Base-by-base conservation (phyloP, 2,888 invertebrate species). In the Dexiosoma caninum region DNA sequence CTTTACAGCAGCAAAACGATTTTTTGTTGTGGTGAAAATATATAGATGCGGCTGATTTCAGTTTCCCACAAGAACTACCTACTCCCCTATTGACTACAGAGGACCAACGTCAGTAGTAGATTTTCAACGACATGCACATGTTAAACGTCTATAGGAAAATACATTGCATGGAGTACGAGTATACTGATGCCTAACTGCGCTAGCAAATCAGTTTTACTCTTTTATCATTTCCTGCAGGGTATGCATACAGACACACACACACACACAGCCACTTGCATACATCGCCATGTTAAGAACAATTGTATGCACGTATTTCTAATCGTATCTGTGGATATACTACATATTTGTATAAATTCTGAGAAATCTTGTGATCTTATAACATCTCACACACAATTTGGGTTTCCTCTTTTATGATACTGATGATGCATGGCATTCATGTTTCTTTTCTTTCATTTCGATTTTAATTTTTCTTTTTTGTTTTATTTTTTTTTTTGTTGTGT, bases 281-380 rank as follows among this genome's bases (percentile, higher is more conserved):
- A 27, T 27, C 6, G 4, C 27, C 6, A 27, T 27, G 6, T 27
- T 44, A 23, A 55, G 37, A 60, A 59, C 46, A 60, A 51, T 49
- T 46, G 46, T 74, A 49, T 70, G 19, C 30, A 35, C 21, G 40
- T 64, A 10, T 78, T 71, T 57, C 27, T 40, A 42, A 40, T 53
- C 16, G 46, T 35, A 21, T 85, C 81, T 82, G 69, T 82, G 27
- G 3, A 5, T 27, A 27, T 27, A 27, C 81, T 71, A 76, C n/a
- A 6, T 57, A n/a, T 84, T 77, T 87, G 85, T 86, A 85, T 85
- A 86, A 81, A 81, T 81, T 81, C 81, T 77, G 51, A 81, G 81
- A 81, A 81, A 81, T 81, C 77, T 81, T 81, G 59, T 81, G 81
- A 81, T 81, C 81, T 81, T 81, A 74, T 81, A 81, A 81, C 81